Evolutionary conservation across 2,888 invertebrate genomes (phyloP).

Genomic region (Amphipoea oculea): DNA sequence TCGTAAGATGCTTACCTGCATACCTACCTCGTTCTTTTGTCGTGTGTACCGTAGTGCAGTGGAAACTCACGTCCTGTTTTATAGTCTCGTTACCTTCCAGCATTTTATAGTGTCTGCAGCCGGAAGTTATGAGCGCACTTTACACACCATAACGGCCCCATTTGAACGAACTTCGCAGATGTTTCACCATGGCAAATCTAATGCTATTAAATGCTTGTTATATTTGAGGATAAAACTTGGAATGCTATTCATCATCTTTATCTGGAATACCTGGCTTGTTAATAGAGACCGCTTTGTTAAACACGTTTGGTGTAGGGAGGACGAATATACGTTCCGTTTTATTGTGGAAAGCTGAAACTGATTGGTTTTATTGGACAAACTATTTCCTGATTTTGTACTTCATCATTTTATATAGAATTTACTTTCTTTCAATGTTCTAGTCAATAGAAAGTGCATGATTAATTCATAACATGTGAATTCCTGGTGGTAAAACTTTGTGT

Average conservation of each 20-base stretch:
- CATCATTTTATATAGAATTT: slow-evolving; percentile 3
- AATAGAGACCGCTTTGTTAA: not conserved
- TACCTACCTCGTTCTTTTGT: slow-evolving; percentile 12
- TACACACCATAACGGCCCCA: slow-evolving; percentile 44
- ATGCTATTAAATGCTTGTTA: slow-evolving; percentile 42
- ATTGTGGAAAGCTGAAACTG: not conserved
- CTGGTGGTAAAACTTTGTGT: not conserved
- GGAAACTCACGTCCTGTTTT: slow-evolving; percentile 41
- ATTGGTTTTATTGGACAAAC: slow-evolving; percentile 1
- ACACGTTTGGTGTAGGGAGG: not conserved
- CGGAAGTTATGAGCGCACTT: slow-evolving; percentile 50
- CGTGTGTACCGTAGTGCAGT: slow-evolving; percentile 9
- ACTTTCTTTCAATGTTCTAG: slow-evolving; percentile 5
- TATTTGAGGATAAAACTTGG: slow-evolving; percentile 44
- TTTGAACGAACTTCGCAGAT: slow-evolving; percentile 39
- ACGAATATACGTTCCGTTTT: not conserved
- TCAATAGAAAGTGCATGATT: slow-evolving; percentile 5
- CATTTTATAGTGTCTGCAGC: slow-evolving; percentile 47
- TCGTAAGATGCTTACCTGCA: not conserved
- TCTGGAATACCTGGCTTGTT: slow-evolving; percentile 18
- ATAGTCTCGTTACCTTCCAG: slow-evolving; percentile 30
- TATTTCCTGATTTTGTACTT: not conserved
- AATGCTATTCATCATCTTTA: slow-evolving; percentile 44
- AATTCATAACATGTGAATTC: not conserved
- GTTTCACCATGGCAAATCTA: slow-evolving; percentile 40